phyloP scores from a whole-genome alignment of 2,113 vertebrate genomes.

The Aegithalos caudatus region DNA sequence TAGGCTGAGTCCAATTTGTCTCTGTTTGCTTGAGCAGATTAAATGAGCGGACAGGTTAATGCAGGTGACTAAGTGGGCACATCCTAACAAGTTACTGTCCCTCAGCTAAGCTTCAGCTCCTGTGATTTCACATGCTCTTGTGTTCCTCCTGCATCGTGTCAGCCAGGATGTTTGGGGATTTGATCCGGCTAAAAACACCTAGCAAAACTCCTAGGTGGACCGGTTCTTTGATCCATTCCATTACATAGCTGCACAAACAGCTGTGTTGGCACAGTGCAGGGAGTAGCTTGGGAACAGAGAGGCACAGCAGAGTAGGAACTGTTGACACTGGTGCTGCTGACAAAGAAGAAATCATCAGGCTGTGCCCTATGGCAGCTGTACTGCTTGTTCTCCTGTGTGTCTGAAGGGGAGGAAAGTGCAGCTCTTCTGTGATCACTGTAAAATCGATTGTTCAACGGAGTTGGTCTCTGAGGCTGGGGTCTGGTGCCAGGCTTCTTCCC shows the following conservation, averaged over 20 bases:
- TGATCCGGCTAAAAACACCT: background rate
- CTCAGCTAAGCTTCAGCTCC: background rate
- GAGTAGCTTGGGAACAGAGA: background rate
- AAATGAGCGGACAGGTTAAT: background rate
- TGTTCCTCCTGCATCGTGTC: background rate
- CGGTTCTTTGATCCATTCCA: background rate
- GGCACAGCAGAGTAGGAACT: background rate
- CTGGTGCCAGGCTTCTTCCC: background rate
- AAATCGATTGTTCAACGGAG: background rate
- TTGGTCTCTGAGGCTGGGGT: background rate
- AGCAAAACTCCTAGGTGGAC: background rate
- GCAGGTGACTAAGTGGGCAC: background rate
- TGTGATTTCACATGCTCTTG: background rate
- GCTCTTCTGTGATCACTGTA: background rate
- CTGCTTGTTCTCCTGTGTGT: background rate
- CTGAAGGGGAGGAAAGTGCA: background rate
- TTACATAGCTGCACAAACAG: background rate
- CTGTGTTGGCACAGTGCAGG: background rate
- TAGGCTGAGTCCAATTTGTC: background rate
- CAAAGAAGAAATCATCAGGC: background rate
- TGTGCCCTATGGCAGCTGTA: fast-evolving
- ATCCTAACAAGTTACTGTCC: background rate
- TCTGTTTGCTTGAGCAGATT: background rate
- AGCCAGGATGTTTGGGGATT: background rate
- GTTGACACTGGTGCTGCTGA: background rate